Base-by-base conservation (phyloP, 2,113 vertebrate genomes). In the Ochotona curzoniae region DNA sequence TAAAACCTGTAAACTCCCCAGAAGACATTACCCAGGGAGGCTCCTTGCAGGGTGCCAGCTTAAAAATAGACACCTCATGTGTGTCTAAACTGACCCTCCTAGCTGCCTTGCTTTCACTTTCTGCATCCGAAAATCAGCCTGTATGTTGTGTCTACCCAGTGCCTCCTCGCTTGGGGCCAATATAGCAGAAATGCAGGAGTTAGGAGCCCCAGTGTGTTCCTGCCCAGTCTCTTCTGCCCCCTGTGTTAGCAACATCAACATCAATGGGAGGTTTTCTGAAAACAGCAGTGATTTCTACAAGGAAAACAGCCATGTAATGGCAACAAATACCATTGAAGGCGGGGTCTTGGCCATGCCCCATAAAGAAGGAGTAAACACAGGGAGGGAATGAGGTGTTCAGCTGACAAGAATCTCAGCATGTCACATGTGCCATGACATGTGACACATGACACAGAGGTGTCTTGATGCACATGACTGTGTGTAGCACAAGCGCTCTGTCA, bases 401-500 rank as follows among this genome's bases (percentile, higher is more conserved):
- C 0, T 89, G 64, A 30, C 47, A 51, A 92, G 67, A 54, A 8
- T 15, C 1, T 1, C 26, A 54, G 60, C 1, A 12, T n/a, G 76
- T 71, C 93, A 89, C 71, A 80, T 80, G 47, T 51, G 67, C 75
- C 86, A 71, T n/a, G n/a, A n/a, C n/a, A n/a, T n/a, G n/a, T n/a
- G n/a, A n/a, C n/a, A n/a, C n/a, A n/a, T n/a, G n/a, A n/a, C n/a
- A 44, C 83, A 87, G 92, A 63, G 20, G 81, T 49, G 80, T 35
- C 95, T 28, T 92, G 90, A 94, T 47, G n/a, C 81, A 95, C 89
- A 94, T 70, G 38, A 64, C 83, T 47, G 54, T 84, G 79, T 3
- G 91, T 93, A 79, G 74, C 60, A 71, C 83, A 26, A 69, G 76
- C n/a, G 5, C 95, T 51, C 87, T 91, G 90, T 93, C 96, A 95